Evolutionary conservation across 2,888 invertebrate species (phyloP), one percentile per base, ranked within the genome.

Genomic region (Leucania comma): DNA sequence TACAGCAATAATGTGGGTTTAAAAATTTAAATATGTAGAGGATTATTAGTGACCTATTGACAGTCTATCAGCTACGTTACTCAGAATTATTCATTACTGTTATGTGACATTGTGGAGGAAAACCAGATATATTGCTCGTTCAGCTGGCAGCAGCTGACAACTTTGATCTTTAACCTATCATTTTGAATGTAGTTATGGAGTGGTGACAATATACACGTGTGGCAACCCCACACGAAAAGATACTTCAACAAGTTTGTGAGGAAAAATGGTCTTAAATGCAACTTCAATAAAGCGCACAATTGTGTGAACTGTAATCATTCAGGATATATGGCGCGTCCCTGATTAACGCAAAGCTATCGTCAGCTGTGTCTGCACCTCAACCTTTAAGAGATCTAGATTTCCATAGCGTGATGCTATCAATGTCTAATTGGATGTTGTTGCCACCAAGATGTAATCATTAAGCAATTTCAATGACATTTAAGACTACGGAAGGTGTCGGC

Each of bases 31-130:
- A 78, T 68, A 78, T 62, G 35, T 56, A 63, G 69, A 63, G 46
- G 65, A 75, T 81, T 78, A 80, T 62, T 54, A 70, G 67, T 77
- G 77, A 81, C 80, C 80, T 66, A 68, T 79, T 72, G 81, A 68
- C 72, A 57, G 72, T 63, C 46, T 66, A 70, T 80, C 60, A 80
- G 57, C 35, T 70, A 53, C 66, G 46, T 70, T 56, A 66, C 56
- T 74, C 54, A 67, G 62, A 58, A 68, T 70, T 74, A 74, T 70
- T 72, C 66, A 75, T 68, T 72, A 73, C 51, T 53, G 54, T 68
- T 51, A 58, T 66, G 65, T 38, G 35, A 66, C 60, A 57, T 65
- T 56, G 51, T 58, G 29, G 29, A 56, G 51, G 9, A 56, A 69
- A 72, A 69, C 63, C 38, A 66, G 42, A 75, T 72, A 68, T 50